Base-by-base conservation (phyloP, 2,888 invertebrate genomes). In the Ectropis crepuscularia region DNA sequence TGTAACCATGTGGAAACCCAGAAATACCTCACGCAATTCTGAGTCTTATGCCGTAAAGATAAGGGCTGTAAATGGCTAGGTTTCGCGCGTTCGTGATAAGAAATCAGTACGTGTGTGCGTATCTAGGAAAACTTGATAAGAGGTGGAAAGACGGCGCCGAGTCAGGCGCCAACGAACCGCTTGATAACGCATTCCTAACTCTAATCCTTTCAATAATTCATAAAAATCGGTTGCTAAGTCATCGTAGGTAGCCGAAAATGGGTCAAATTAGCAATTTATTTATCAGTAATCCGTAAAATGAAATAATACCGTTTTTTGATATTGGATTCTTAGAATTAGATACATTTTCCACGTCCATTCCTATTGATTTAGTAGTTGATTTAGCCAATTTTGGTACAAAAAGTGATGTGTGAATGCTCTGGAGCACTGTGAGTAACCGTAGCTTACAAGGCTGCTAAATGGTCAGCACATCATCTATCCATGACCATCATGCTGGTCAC, bases 91-190 rank as follows among this genome's bases (percentile, higher is more conserved):
- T 51, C 53, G 7, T 67, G 75, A 76, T 76, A 78, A 72, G 71
- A 61, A 72, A 75, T 73, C 73, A 67, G 66, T 63, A 63, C 63
- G 63, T 67, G 59, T 71, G 63, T 55, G 51, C 42, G 73, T 80
- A 83, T 82, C 81, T 81, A 76, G 77, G 78, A 78, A 82, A 84
- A 79, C 79, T 69, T 67, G 85, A 85, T 85, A 85, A 76, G 63
- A 61, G 42, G 46, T 67, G 69, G 53, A 61, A 65, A 61, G 68
- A 60, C 74, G 83, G 82, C 83, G 83, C 82, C 81, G 68, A 65
- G 71, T n/a, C 28, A 50, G 78, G 76, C 78, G 75, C 75, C 74
- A 67, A 45, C 69, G 61, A 45, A 61, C 65, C 63, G 54, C 45
- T 59, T 63, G 79, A 80, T 79, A 79, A 72, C 63, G 47, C 65